Evolutionary conservation across 2,113 vertebrate genomes (phyloP).

Genomic region (Meriones unguiculatus): DNA sequence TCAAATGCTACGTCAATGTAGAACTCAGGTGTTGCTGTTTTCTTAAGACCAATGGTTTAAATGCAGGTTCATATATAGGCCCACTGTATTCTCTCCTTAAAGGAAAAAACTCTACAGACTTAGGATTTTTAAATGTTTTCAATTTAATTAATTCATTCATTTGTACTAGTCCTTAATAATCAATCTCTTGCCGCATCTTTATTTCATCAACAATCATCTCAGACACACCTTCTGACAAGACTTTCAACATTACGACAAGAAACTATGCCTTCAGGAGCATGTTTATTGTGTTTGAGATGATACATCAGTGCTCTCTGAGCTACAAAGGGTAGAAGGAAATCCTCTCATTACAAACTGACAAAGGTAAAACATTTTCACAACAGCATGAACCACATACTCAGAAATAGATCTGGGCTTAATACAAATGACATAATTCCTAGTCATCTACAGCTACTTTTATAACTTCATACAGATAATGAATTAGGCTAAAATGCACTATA

Average conservation of each 20-base stretch:
- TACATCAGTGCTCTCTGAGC: slow-evolving; percentile 96
- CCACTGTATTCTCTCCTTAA: slow-evolving; percentile 58
- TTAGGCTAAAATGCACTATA: slow-evolving; percentile 98
- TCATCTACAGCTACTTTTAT: slow-evolving; percentile 95
- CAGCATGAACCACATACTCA: slow-evolving; percentile 96
- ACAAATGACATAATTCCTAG: slow-evolving; percentile 96
- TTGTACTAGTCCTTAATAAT: slow-evolving; percentile 82
- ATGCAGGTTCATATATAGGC: slow-evolving; percentile 57
- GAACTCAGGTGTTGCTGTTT: not conserved
- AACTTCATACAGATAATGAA: slow-evolving; percentile 97
- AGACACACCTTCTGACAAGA: slow-evolving; percentile 86
- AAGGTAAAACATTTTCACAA: slow-evolving; percentile 96
- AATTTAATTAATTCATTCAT: slow-evolving; percentile 82
- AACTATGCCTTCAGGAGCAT: slow-evolving; percentile 92
- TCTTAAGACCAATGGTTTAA: slow-evolving; percentile 60
- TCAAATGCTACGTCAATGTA: slow-evolving; percentile 25
- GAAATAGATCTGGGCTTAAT: slow-evolving; percentile 94
- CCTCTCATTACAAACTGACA: slow-evolving; percentile 97
- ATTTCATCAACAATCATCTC: slow-evolving; percentile 86
- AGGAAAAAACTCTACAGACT: slow-evolving; percentile 57
- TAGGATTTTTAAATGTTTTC: slow-evolving; percentile 73
- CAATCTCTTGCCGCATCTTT: slow-evolving; percentile 79
- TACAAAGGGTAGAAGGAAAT: slow-evolving; percentile 96
- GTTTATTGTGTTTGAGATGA: slow-evolving; percentile 96
- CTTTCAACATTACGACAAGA: slow-evolving; percentile 90